phyloP scores from a whole-genome alignment of 2,113 vertebrate genomes.

The Coracopsis vasa region DNA sequence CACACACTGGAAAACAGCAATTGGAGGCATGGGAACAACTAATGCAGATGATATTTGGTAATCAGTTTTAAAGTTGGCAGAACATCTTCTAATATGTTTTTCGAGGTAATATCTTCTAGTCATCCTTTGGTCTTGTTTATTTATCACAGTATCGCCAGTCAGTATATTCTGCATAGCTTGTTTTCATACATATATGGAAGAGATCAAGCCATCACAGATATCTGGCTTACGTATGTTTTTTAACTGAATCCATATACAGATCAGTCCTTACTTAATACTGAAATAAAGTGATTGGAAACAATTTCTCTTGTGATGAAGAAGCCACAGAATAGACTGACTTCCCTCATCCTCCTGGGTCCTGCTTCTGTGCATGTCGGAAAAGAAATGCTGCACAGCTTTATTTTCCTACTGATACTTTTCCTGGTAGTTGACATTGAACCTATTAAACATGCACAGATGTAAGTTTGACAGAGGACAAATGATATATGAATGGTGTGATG shows the following conservation, averaged over 20 bases:
- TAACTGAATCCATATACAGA: slow-evolving; percentile 2
- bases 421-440: not conserved
- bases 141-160: not conserved
- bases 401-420: not conserved
- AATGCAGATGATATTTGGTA: not conserved
- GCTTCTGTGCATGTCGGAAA: not conserved
- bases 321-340: not conserved
- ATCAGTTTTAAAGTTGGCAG: not conserved
- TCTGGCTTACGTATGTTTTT: not conserved
- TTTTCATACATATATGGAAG: not conserved
- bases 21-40: not conserved
- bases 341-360: not conserved
- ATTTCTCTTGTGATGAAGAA: not conserved
- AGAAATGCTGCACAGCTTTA: not conserved
- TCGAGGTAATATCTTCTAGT: not conserved
- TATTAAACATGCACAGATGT: not conserved
- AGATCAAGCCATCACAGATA: not conserved
- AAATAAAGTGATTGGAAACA: not conserved
- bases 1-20: rapidly evolving
- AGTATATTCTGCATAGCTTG: not conserved
- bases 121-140: not conserved
- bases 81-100: rapidly evolving
- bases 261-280: not conserved
- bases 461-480: not conserved
- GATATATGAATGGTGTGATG: not conserved